Conservation (phyloP, 2,113 vertebrate species). For the Nerophis lumbriciformis region DNA sequence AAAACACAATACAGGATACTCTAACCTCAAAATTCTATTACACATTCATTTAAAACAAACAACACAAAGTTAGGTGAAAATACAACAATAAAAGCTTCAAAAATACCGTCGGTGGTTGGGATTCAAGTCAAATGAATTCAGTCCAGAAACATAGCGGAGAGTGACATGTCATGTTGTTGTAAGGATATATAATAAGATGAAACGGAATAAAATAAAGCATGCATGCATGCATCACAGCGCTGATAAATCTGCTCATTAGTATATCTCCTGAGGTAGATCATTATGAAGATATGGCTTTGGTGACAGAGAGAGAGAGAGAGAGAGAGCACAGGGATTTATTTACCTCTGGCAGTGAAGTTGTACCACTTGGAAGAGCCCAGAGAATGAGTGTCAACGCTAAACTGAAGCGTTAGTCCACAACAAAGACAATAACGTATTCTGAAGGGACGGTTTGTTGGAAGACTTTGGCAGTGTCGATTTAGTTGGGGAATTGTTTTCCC, state of each 20-base stretch:
- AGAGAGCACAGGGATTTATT: conserved; percentile 19
- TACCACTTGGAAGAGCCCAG: conserved; percentile 27
- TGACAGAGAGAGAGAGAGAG: conserved; percentile 33
- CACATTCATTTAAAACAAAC: too few species aligned
- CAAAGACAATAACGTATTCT: conserved; percentile 14
- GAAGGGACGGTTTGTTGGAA: conserved; percentile 1
- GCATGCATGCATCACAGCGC: conserved; percentile 24
- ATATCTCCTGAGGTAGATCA: conserved; percentile 35
- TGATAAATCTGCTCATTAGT: conserved; percentile 67
- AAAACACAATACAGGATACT: too few species aligned
- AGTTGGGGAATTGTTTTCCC: not conserved
- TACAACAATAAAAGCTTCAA: conserved; percentile 5
- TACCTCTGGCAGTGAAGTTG: conserved; percentile 18
- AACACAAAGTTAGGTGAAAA: conserved; percentile 1
- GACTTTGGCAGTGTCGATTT: not conserved
- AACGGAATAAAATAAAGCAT: conserved; percentile 19
- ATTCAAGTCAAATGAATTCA: not conserved
- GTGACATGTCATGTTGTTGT: conserved; percentile 19
- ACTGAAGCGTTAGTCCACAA: not conserved
- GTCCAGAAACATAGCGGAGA: conserved; percentile 30
- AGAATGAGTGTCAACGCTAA: not conserved
- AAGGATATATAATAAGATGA: conserved; percentile 13
- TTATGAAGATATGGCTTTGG: conserved; percentile 62
- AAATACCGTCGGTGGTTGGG: not conserved
- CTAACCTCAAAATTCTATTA: too few species aligned